Base-by-base conservation (phyloP, 2,888 invertebrate genomes). In the Ormyrus nitidulus region DNA sequence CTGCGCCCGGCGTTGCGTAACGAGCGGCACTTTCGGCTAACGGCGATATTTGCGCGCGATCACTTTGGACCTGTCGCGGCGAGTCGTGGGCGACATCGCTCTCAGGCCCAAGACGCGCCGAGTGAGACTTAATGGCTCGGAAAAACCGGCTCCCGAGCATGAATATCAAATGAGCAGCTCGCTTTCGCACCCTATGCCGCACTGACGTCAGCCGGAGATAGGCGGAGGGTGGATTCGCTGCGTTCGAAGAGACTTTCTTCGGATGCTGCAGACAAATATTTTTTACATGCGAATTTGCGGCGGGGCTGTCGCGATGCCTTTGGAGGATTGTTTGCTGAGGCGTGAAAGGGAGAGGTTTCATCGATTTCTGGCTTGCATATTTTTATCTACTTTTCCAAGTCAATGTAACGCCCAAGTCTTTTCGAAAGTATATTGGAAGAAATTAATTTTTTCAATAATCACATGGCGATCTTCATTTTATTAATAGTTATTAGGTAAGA, bases 51-150 rank as follows among this genome's bases (percentile, higher is more conserved):
- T 65, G 65, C 59, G 64, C 73, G 86, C 83, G 83, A 87, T 89
- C 85, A 87, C 89, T 89, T 87, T 85, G 85, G 86, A 88, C 85
- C 87, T 89, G 90, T 90, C 90, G 86, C 86, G 82, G 81, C 85
- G 83, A 83, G 84, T 90, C 87, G 87, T 81, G 75, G 86, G 83
- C 85, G 82, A 87, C 88, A 90, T 90, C 87, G 85, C 83, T 90
- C 87, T 86, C 85, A 84, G 84, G 78, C 82, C 83, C 83, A 82
- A 58, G 65, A n/a, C 49, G 10, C 11, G 58, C n/a, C 11, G 82
- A 83, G 85, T 79, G 83, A 83, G 77, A 85, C 83, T 90, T 90
- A 90, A 90, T 90, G 90, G 90, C 84, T 86, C 78, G 90, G 90
- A 90, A 90, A 85, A 88, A 90, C 89, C 89, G 86, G 86, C 34